A percentile compares a stretch with the other conserved stretches of the same genome.
Conservation (phyloP, 1,140 invertebrate genomes). For the Psix sp. region DNA sequence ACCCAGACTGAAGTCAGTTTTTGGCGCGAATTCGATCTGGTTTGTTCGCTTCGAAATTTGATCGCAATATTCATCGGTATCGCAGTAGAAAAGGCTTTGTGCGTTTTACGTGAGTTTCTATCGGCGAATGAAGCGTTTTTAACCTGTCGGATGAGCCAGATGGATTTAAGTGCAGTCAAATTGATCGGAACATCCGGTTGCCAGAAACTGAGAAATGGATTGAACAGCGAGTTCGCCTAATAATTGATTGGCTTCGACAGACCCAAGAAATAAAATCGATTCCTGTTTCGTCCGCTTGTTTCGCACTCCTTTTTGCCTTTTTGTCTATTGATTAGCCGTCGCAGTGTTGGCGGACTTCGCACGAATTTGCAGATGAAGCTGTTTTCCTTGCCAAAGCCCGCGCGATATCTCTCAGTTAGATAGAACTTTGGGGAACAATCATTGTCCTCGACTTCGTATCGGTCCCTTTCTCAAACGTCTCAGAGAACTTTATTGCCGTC, state of each 20-base stretch:
- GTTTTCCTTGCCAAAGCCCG: slow-evolving; percentile 58
- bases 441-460: slow-evolving; percentile 54
- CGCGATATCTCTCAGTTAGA: slow-evolving; percentile 57
- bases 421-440: slow-evolving; percentile 59
- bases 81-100: slow-evolving; percentile 26
- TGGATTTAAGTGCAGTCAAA: slow-evolving; percentile 18
- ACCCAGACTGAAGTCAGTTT: slow-evolving; percentile 12
- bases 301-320: slow-evolving; percentile 8
- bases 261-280: background rate
- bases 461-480: slow-evolving; percentile 48
- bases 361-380: slow-evolving; percentile 57
- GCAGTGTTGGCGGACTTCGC: slow-evolving; percentile 42
- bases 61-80: slow-evolving; percentile 24
- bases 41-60: slow-evolving; percentile 36
- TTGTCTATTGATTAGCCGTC: slow-evolving; percentile 57
- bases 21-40: slow-evolving; percentile 12
- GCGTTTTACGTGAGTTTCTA: slow-evolving; percentile 3
- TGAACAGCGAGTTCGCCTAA: too few species aligned
- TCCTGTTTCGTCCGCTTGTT: slow-evolving; percentile 10
- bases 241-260: background rate
- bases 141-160: slow-evolving; percentile 17
- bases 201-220: too few species aligned
- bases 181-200: too few species aligned
- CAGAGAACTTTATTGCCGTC: slow-evolving; percentile 55
- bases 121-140: background rate